Percentiles rank a stretch among this genome's conserved stretches.
These are phyloP conservation scores for Cephus pygmeus DNA, from an alignment of 2,888 invertebrate genomes.

Conservation along the genomic window DNA sequence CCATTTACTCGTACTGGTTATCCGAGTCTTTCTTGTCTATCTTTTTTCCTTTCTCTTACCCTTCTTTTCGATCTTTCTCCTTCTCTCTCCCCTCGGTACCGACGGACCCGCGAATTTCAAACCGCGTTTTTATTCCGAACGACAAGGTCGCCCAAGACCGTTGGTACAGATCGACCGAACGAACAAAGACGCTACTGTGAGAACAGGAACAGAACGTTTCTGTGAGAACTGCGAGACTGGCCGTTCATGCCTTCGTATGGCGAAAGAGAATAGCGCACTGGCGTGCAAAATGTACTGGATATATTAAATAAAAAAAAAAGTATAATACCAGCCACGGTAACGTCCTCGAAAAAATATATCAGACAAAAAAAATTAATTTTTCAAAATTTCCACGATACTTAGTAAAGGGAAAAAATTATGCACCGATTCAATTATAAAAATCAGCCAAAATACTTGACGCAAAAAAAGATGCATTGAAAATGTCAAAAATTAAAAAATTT, in stretches of 20 bases:
- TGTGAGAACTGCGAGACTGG: conserved; percentile 13
- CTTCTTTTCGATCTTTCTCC: no score
- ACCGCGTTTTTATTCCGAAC: conserved; percentile 24
- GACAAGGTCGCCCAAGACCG: conserved; percentile 30
- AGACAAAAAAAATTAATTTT: no score
- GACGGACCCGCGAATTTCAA: background rate
- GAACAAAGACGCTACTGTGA: conserved; percentile 33
- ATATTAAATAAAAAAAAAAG: background rate
- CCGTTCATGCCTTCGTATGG: conserved; percentile 1
- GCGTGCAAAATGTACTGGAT: background rate
- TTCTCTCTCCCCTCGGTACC: background rate
- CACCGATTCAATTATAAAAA: no score
- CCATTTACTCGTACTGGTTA: no score
- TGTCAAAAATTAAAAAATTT: background rate
- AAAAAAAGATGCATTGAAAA: background rate
- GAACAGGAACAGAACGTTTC: conserved; percentile 25
- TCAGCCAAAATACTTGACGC: background rate
- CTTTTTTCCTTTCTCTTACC: no score
- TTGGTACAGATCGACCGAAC: conserved; percentile 27
- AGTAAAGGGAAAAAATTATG: no score
- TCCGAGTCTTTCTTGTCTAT: background rate
- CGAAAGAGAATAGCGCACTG: background rate
- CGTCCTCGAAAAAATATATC: no score
- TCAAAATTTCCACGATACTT: no score
- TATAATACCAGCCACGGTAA: no score